phyloP scores from a whole-genome alignment of 2,797 vertebrate genomes.

The Sebastes aleutianus region DNA sequence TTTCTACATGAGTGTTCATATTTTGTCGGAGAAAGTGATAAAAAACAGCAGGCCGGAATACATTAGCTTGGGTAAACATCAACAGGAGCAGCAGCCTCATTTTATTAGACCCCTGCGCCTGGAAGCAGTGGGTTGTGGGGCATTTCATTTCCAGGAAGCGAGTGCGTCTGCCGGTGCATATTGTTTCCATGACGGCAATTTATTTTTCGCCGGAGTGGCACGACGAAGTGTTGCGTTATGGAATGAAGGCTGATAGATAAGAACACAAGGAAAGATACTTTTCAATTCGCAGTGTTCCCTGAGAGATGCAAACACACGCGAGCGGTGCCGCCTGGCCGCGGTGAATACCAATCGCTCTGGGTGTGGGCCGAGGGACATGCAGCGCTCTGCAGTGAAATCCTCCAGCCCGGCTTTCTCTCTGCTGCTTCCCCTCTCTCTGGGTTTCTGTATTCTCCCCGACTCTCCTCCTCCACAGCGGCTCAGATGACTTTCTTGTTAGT shows the following conservation, averaged over 20 bases:
- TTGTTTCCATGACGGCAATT: constrained; percentile 77
- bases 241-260: constrained; percentile 75
- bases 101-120: constrained; percentile 65
- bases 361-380: constrained; percentile 43
- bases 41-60: constrained; percentile 62
- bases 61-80: constrained; percentile 73
- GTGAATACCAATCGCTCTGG: constrained; percentile 70
- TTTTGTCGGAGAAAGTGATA: constrained; percentile 48
- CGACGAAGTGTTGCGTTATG: constrained; percentile 48
- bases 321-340: constrained; percentile 29
- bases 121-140: constrained; percentile 51
- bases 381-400: constrained; percentile 41
- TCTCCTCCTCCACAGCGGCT: constrained; percentile 8
- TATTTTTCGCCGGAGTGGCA: constrained; percentile 65
- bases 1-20: constrained; percentile 57
- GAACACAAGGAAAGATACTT: constrained; percentile 71
- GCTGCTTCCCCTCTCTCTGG: neutral
- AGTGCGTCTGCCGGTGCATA: constrained; percentile 49
- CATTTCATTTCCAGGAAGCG: constrained; percentile 66
- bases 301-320: constrained; percentile 33
- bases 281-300: constrained; percentile 68
- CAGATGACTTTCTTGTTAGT: constrained; percentile 30
- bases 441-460: constrained; percentile 30
- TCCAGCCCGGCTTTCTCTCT: constrained; percentile 15
- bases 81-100: constrained; percentile 53